Base-by-base conservation (phyloP, 2,888 invertebrate genomes). In the Habroteleia sp. region DNA sequence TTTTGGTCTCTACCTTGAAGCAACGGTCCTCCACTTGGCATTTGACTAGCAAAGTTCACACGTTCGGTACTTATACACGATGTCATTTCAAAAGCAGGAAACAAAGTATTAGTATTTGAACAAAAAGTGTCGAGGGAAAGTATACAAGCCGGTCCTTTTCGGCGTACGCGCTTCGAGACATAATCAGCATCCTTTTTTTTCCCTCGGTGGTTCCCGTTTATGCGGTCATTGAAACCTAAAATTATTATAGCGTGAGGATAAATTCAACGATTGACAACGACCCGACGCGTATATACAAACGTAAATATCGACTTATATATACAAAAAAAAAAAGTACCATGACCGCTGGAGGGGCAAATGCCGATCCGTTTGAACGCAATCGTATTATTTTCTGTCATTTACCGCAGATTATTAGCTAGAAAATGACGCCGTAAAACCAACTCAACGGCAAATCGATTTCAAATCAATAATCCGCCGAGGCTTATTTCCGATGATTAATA, bases 131-230 rank as follows among this genome's bases (percentile, higher is more conserved):
- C 58, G 46, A 35, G 31, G 25, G 46, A 46, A 54, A 66, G 41
- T n/a, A n/a, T 50, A 44, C 37, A 7, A 6, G 41, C 25, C 48
- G n/a, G 25, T 10, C 25, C 23, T 56, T 66, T 74, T 77, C 66
- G 68, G 50, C 65, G 72, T 37, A 27, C 58, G 73, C 71, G 76
- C 73, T 76, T 68, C 79, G 80, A 80, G 81, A 79, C 80, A 75
- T 79, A 83, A 83, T 84, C 81, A 79, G 54, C 76, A 76, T 81
- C 77, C 66, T 68, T 80, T 77, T 77, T 81, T 77, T 80, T 48
- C 50, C 35, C 65, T 17, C 31, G 13, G 2, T n/a, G 6, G 5
- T 41, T 60, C 3, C 13, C 10, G 68, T 56, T 80, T 80, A 77
- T 80, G 79, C 79, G 62, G 77, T 62, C 82, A 79, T 84, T 79